Evolutionary conservation across 2,888 invertebrate genomes (phyloP), one percentile per base, ranked within the genome.

Genomic region (Atethmia centrago): DNA sequence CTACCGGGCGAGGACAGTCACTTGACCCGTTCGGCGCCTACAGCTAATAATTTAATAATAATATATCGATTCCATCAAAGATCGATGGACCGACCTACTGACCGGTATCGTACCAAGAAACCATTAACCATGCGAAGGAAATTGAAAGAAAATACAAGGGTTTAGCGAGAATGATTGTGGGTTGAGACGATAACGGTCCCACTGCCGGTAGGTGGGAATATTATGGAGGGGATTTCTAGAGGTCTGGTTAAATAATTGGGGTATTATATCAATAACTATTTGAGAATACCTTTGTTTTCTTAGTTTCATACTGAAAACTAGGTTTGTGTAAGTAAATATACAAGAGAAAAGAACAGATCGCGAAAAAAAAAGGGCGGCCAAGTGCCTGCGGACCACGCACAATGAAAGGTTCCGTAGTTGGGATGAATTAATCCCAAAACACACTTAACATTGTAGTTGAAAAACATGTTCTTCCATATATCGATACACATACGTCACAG

Each of bases 41-140:
- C 36, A 71, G 70, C 80, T 86, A 76, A 88, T 90, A 79, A 88
- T 87, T 90, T 89, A 87, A 85, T 84, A 82, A 85, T 80, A 80
- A 77, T 49, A 31, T 79, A 90, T 90, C 75, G 89, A 90, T 88
- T 83, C 75, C 28, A 74, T 47, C 71, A 61, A 67, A 82, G 72
- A 88, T 90, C 89, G 89, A 90, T 90, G 69, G 42, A 59, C 65
- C 79, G 85, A 77, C 86, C 86, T 85, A 86, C 83, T 86, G 83
- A 86, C 86, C 86, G 77, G n/a, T 64, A 59, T 53, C 40, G 63
- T 82, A 80, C 73, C 61, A 47, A 74, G 82, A 80, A 79, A 70
- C 47, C 61, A 45, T 67, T 63, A 61, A 31, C n/a, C 25, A 65
- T 65, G 55, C 45, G 19, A 77, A 74, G 61, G 61, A 73, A 84